Conservation (phyloP, 2,888 invertebrate genomes). For the Ariolimax columbianus region DNA sequence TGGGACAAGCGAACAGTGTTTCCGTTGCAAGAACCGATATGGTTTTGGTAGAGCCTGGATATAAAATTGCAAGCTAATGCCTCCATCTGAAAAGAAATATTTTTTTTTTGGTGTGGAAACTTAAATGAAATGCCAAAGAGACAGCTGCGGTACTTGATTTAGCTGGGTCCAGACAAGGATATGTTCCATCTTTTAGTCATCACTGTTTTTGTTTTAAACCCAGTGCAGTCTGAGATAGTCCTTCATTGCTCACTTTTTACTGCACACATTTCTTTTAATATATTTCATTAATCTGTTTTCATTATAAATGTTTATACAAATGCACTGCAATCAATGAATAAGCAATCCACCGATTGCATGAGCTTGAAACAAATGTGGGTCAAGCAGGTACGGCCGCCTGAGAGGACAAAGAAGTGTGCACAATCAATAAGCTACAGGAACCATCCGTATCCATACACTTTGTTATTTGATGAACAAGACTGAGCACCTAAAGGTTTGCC, state of each 20-base stretch:
- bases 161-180: background rate
- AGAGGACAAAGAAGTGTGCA: no score
- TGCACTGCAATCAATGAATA: no score
- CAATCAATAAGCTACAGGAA: no score
- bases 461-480: no score
- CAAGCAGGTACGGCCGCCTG: no score
- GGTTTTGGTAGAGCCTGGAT: conserved; percentile 6
- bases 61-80: conserved; percentile 15
- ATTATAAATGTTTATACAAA: no score
- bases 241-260: background rate
- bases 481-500: no score
- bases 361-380: no score
- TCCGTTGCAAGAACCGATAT: conserved; percentile 20
- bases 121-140: conserved; percentile 35
- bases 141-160: background rate
- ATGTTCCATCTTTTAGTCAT: background rate
- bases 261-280: background rate
- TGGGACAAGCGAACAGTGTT: background rate
- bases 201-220: background rate
- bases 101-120: conserved; percentile 18
- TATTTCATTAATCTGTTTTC: no score
- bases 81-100: conserved; percentile 51
- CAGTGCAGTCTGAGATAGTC: background rate
- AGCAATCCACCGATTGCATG: no score
- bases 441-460: no score